These are phyloP conservation scores for Amniataba percoides DNA, from an alignment of 2,797 vertebrate genomes.

Conservation along the genomic window DNA sequence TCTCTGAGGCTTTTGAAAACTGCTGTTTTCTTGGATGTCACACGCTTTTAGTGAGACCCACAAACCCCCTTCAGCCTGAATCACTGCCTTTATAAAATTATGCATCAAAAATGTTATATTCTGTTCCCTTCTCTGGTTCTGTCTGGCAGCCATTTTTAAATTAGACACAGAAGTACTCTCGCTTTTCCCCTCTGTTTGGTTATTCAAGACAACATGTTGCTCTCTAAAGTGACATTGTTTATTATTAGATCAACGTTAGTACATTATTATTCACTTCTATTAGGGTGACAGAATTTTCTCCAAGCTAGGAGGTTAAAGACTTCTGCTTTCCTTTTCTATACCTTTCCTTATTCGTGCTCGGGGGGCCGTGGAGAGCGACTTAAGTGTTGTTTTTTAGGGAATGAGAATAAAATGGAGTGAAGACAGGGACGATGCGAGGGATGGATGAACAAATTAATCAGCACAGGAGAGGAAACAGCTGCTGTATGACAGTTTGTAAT, in stretches of 20 bases:
- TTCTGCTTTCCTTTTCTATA: neutral
- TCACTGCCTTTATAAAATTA: slow-evolving; percentile 63
- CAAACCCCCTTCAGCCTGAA: slow-evolving; percentile 63
- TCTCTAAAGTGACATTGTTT: slow-evolving; percentile 11
- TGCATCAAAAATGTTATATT: slow-evolving; percentile 61
- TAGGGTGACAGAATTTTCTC: neutral
- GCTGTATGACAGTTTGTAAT: slow-evolving; percentile 53
- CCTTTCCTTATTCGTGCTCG: slow-evolving; percentile 9
- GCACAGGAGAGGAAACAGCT: slow-evolving; percentile 61
- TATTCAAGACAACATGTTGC: slow-evolving; percentile 23
- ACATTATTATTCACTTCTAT: neutral
- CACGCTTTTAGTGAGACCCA: slow-evolving; percentile 62
- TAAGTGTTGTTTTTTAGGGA: slow-evolving; percentile 28
- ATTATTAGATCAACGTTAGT: neutral
- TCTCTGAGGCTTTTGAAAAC: slow-evolving; percentile 62
- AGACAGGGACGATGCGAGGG: slow-evolving; percentile 31
- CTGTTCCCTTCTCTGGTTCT: slow-evolving; percentile 47
- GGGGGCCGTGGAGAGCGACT: neutral
- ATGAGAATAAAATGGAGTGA: slow-evolving; percentile 24
- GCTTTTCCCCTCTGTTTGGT: slow-evolving; percentile 15
- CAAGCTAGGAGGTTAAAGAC: slow-evolving; percentile 7
- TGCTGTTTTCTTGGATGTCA: slow-evolving; percentile 69
- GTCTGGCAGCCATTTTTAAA: slow-evolving; percentile 51
- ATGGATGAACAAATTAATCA: slow-evolving; percentile 62
- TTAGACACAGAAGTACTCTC: slow-evolving; percentile 27